A percentile compares a stretch with the other conserved stretches of the same genome.
Conservation (phyloP, 1,140 invertebrate genomes). For the Acromyrmex charruanus region DNA sequence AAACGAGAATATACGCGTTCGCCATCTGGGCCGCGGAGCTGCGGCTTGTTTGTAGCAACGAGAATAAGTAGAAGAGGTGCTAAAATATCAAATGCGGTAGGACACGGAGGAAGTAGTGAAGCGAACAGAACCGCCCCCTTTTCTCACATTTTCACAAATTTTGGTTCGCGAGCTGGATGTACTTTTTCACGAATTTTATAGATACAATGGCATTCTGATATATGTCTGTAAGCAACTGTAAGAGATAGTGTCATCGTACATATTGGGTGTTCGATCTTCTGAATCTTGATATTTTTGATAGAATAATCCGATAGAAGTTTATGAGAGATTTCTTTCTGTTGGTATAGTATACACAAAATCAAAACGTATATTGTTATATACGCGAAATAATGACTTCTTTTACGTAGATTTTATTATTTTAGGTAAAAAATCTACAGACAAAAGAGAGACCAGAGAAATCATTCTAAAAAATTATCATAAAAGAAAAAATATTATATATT, state of each 20-base stretch:
- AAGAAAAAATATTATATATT: not conserved
- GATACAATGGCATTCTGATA: conserved; percentile 6
- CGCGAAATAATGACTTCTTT: not conserved
- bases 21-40: conserved; percentile 38
- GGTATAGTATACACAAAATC: not conserved
- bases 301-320: not conserved
- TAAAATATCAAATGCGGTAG: conserved; percentile 43
- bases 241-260: not conserved
- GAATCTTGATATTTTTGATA: conserved; percentile 3
- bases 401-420: too few relatives aligned
- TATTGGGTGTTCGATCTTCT: conserved; percentile 26
- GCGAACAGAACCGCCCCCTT: conserved; percentile 29
- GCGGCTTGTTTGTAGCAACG: conserved; percentile 25
- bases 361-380: not conserved
- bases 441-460: too few relatives aligned
- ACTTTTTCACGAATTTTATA: conserved; percentile 12
- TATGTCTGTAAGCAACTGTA: conserved; percentile 2
- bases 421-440: not conserved
- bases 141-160: conserved; percentile 55
- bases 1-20: conserved; percentile 47
- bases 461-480: not conserved
- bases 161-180: conserved; percentile 33
- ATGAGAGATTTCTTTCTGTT: not conserved
- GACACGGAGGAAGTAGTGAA: conserved; percentile 39
- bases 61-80: conserved; percentile 57